Evolutionary conservation across 2,888 invertebrate species (phyloP).

Genomic region (Octodonta nipae): DNA sequence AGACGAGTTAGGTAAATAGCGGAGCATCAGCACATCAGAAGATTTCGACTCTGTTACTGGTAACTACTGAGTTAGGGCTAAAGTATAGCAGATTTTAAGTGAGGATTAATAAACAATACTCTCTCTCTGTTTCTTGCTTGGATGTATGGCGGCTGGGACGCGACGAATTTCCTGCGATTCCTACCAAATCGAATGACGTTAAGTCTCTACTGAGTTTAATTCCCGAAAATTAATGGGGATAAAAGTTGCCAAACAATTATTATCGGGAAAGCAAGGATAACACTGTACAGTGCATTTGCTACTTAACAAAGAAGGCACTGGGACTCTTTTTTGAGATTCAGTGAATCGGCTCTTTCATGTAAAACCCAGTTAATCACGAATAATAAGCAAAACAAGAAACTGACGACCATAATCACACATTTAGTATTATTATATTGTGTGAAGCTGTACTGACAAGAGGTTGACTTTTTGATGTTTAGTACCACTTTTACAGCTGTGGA

Average conservation of each 20-base stretch:
- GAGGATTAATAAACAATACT: conserved; percentile 21
- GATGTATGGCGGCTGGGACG: conserved; percentile 11
- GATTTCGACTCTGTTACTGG: conserved; percentile 17
- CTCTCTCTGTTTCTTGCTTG: conserved; percentile 10
- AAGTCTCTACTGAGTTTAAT: conserved; percentile 13
- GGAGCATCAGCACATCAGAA: conserved; percentile 5
- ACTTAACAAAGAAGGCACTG: too few relatives aligned
- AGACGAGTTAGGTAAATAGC: conserved; percentile 7
- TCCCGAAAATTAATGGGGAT: conserved; percentile 17
- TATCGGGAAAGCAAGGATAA: conserved; percentile 8
- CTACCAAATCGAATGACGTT: conserved; percentile 16
- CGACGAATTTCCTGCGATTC: conserved; percentile 14
- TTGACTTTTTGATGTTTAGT: too few relatives aligned
- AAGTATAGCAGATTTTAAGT: conserved; percentile 19
- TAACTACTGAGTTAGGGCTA: conserved; percentile 18
- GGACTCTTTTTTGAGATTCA: too few relatives aligned
- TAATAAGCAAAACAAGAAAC: too few relatives aligned
- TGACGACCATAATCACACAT: too few relatives aligned
- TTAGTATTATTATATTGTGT: too few relatives aligned
- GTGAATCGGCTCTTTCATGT: too few relatives aligned
- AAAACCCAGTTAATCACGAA: too few relatives aligned
- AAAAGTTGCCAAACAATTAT: conserved; percentile 16
- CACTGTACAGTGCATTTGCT: too few relatives aligned
- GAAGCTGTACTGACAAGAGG: too few relatives aligned
- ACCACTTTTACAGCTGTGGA: too few relatives aligned